Base-by-base conservation (phyloP, 2,888 invertebrate genomes). In the Ornithoptera alexandrae region DNA sequence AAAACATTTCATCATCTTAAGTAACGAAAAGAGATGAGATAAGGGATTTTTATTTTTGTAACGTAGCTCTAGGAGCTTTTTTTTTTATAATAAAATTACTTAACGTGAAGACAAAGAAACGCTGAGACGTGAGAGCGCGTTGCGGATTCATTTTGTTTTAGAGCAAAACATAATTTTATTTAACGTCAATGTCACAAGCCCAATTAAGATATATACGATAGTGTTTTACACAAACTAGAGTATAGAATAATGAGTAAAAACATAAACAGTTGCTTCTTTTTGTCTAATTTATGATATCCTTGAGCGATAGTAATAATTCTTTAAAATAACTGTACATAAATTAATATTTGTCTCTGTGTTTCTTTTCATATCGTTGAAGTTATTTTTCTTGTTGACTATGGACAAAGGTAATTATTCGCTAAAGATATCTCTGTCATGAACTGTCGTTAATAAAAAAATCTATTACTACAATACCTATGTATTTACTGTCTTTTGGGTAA, bases 161-260 rank as follows among this genome's bases (percentile, higher is more conserved):
- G 17, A 22, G n/a, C 36, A 60, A 67, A 66, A 67, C 61, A 65
- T 15, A 56, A 42, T 39, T 65, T 61, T 39, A 42, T 42, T n/a
- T 53, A n/a, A 61, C 36, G 39, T 69, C 61, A 69, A 69, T 61
- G 56, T 61, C 65, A 56, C 65, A 61, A 50, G 39, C 56, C 60
- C 69, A 65, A 69, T 69, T 69, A 56, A 65, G 69, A 69, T 69
- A 15, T 22, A 2, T 18, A 42, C 36, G 65, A 69, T 69, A 65
- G 60, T 60, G 24, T 22, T n/a, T 59, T 20, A 30, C 12, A 58
- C 12, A 58, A 20, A 7, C 10, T 60, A 46, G 42, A 68, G 46
- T 59, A 53, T 68, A 59, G 5, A 59, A 63, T 64, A 68, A 64
- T 24, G 30, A 60, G 30, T 20, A 6, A 39, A 1, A 39, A 39